Evolutionary conservation across 1,140 invertebrate genomes (phyloP), one percentile per base, ranked within the genome.

Genomic region (Lanistes nyassanus): DNA sequence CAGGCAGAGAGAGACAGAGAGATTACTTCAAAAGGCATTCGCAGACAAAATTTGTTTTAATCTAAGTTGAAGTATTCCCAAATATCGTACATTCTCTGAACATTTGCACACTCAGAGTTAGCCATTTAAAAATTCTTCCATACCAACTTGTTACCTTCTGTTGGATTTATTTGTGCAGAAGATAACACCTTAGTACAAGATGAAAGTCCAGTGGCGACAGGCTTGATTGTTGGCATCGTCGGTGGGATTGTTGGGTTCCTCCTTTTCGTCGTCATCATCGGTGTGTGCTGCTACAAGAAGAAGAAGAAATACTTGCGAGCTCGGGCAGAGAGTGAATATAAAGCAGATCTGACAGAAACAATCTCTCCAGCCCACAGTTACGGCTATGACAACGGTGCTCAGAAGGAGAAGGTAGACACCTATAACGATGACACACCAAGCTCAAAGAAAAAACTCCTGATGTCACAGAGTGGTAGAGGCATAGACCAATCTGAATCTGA

Each of bases 181-280:
- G 69, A 77, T 51, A 65, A 19, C 19, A 26, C 7, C 6, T 11
- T 36, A 3, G 60, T 19, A 4, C 26, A 64, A 42, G 78, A 81
- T 56, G 77, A 80, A 34, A 81, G 74, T 26, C 79, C 77, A 21
- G 56, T 79, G 4, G 76, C 62, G 26, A 74, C 79, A 7, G 80
- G 78, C 5, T 67, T 83, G n/a, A 70, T 83, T 11, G 75, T 79
- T 56, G 80, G 81, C 23, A 75, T 81, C 23, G 76, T 78, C 9
- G 76, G 76, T 26, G 76, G 70, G 29, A 62, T 81, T 19, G 76
- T 83, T 55, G 62, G 74, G 3, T 62, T 83, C 23, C 70, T 83
- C 31, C 55, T 81, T 47, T 66, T 83, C n/a, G 34, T 78, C 0
- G 60, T 75, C 42, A 71, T 80, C 60, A 36, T 79, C 31, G 75